Evolutionary conservation across 2,888 invertebrate species (phyloP).

Genomic region (Aspidiotus rigidus): DNA sequence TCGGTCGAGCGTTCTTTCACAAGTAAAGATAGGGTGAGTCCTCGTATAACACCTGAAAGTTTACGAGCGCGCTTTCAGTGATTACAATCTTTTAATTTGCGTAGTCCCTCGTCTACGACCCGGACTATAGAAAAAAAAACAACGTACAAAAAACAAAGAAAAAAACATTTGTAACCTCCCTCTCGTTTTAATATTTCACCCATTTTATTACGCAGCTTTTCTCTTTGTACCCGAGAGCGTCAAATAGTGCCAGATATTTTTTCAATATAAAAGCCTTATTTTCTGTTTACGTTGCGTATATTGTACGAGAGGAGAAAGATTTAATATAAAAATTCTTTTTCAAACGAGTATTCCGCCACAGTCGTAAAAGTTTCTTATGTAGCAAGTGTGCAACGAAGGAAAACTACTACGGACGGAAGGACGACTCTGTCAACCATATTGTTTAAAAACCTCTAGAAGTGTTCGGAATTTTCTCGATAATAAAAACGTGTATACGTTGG

Average conservation of each 20-base stretch:
- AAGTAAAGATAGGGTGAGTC: background rate
- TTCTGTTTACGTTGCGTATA: conserved; percentile 4
- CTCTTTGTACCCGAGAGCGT: background rate
- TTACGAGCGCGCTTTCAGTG: background rate
- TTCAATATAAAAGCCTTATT: background rate
- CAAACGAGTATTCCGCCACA: background rate
- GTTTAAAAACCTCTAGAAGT: no score
- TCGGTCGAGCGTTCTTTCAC: background rate
- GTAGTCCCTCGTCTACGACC: background rate
- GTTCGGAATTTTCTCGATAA: no score
- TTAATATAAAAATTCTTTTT: background rate
- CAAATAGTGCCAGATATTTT: background rate
- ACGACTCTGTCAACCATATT: no score
- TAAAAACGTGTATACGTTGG: no score
- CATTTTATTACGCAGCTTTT: background rate
- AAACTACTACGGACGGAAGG: no score
- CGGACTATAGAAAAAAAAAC: background rate
- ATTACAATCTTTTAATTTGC: background rate
- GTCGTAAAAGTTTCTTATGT: conserved; percentile 1
- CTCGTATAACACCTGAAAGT: conserved; percentile 19
- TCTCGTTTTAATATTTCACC: conserved; percentile 3
- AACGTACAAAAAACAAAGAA: background rate
- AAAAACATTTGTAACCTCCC: background rate
- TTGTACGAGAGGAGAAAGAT: background rate
- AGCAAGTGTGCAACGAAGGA: background rate